Evolutionary conservation across 2,888 invertebrate species (phyloP), one percentile per base, ranked within the genome.

Genomic region (Calliopum simillimum): DNA sequence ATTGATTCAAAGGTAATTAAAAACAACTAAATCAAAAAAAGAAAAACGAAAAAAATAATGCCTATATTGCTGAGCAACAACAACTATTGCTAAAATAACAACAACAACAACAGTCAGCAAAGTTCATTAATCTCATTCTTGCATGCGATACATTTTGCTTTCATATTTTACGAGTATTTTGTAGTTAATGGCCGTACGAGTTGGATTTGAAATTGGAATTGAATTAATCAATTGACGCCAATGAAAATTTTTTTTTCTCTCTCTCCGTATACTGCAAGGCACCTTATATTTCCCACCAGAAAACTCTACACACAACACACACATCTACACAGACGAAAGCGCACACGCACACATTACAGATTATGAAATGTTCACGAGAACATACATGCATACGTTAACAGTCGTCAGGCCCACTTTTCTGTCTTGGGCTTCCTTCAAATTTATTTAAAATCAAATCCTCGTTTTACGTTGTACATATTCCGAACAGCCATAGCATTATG

Each of bases 381-480:
- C 14, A 41, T 3, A 51, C 55, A 58, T 61, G 16, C 13, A 23
- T 25, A 56, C 25, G 25, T n/a, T n/a, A 6, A 25, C 5, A 16
- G 13, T 46, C 23, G 13, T 46, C 23, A 19, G 44, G 23, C 62
- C 62, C 62, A 62, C 59, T 58, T 33, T 41, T 59, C 43, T 49
- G 58, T 21, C 14, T 19, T 61, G n/a, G 13, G 59, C 51, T 58
- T 67, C 66, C 66, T 55, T 19, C n/a, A 49, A 43, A 61, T 43
- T 21, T 46, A n/a, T 44, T 49, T 14, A 14, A 49, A 6, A 47
- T n/a, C 21, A 49, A 63, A 23, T 49, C 49, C 47, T 47, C 41
- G 73, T 72, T 66, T 79, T 71, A 74, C 79, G 78, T 78, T 73
- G 78, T 78, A 79, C 19, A 16, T 59, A 19, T 59, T 46, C 51